Conservation (phyloP, 2,888 invertebrate genomes). For the Pimpla rufipes region DNA sequence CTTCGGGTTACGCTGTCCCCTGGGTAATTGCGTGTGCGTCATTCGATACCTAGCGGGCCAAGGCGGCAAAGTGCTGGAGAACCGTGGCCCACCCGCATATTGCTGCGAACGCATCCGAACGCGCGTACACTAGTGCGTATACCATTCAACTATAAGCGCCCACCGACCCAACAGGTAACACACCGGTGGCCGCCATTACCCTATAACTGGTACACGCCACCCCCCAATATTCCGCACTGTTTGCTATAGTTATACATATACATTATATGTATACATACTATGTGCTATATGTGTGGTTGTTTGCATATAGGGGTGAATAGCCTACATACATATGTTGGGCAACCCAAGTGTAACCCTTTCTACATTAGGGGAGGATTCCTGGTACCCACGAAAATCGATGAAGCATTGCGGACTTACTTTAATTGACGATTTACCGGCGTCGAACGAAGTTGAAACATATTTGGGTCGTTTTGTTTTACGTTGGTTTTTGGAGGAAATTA, state of each 20-base stretch:
- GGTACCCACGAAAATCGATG: too few relatives aligned
- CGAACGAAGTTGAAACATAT: too few relatives aligned
- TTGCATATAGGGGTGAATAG: too few relatives aligned
- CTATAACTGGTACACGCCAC: neutral
- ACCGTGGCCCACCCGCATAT: neutral
- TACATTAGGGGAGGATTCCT: too few relatives aligned
- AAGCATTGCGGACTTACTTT: too few relatives aligned
- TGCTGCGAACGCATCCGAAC: neutral
- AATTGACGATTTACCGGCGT: too few relatives aligned
- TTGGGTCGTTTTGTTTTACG: too few relatives aligned
- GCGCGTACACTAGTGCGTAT: too few relatives aligned
- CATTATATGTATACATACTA: neutral
- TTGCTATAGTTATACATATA: neutral
- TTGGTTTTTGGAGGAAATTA: too few relatives aligned
- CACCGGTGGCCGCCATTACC: neutral
- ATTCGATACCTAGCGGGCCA: constrained; percentile 72
- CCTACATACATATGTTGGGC: too few relatives aligned
- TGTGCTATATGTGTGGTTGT: too few relatives aligned
- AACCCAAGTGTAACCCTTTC: too few relatives aligned
- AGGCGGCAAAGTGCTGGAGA: constrained; percentile 25
- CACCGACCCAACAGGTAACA: neutral
- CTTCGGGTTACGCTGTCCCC: constrained; percentile 77
- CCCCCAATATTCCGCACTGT: neutral
- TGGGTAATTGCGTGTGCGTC: constrained; percentile 77
- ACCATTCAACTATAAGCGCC: neutral